Evolutionary conservation across 1,140 invertebrate species (phyloP).

Genomic region (Mamestra configurata): DNA sequence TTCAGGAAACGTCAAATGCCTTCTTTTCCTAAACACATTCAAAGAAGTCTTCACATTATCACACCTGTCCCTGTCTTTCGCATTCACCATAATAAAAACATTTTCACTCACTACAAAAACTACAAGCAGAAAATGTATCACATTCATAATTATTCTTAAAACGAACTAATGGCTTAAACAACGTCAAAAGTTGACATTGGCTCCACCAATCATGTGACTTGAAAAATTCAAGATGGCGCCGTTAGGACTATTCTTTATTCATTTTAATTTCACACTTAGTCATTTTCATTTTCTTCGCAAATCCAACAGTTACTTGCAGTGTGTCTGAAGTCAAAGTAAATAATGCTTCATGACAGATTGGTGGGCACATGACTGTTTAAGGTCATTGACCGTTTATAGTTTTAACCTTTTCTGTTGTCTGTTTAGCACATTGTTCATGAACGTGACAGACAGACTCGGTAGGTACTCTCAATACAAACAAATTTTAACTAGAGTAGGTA

Average conservation of each 20-base stretch:
- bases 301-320: not conserved
- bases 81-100: conserved; percentile 35
- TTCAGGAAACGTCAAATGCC: conserved; percentile 89
- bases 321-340: not conserved
- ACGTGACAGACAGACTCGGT: not conserved
- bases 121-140: conserved; percentile 49
- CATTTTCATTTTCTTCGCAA: not conserved
- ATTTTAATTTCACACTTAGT: not conserved
- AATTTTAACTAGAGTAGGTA: not conserved
- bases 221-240: not conserved
- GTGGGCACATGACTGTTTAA: not conserved
- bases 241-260: conserved; percentile 1
- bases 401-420: not conserved
- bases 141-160: conserved; percentile 25
- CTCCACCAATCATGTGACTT: conserved; percentile 3
- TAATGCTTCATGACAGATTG: not conserved
- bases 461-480: not conserved
- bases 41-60: conserved; percentile 72
- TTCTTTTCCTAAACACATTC: conserved; percentile 78
- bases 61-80: conserved; percentile 59
- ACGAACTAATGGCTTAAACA: not conserved
- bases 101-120: conserved; percentile 47
- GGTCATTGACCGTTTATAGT: not conserved
- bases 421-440: conserved; percentile 18
- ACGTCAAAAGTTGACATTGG: not conserved